Conservation (phyloP, 2,888 invertebrate species). For the Bimastos eiseni region DNA sequence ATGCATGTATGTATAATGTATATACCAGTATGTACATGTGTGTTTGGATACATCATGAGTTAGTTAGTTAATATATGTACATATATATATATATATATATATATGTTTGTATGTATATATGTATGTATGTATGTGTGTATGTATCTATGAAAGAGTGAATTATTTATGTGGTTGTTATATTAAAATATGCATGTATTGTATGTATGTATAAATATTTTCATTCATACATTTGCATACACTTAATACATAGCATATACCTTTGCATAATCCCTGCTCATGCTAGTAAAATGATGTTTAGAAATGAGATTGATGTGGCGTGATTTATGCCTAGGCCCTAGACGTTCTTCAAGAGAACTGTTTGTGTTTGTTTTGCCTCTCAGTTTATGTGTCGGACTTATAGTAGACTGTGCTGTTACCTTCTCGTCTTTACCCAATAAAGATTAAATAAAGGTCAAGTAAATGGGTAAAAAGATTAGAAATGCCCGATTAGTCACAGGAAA, state of each 20-base stretch:
- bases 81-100: too few relatives aligned
- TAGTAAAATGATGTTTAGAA: not conserved
- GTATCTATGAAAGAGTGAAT: too few relatives aligned
- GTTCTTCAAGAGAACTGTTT: not conserved
- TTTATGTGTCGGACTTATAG: not conserved
- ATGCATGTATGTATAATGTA: not conserved
- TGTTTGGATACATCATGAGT: too few relatives aligned
- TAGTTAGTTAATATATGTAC: too few relatives aligned
- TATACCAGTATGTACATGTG: not conserved
- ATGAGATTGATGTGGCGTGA: not conserved
- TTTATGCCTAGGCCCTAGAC: not conserved
- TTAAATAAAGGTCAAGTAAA: too few relatives aligned
- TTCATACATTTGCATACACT: not conserved
- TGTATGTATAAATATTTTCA: not conserved
- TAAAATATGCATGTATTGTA: not conserved
- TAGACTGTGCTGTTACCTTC: not conserved
- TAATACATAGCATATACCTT: not conserved
- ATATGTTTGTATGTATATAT: not conserved
- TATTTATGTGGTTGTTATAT: not conserved
- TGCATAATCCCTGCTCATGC: not conserved
- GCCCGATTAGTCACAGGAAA: not conserved
- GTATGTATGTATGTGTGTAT: not conserved
- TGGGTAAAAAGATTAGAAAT: not conserved
- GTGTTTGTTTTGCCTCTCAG: not conserved
- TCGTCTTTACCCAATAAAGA: not conserved